Evolutionary conservation across 2,113 vertebrate genomes (phyloP).

Genomic region (Pygoscelis adeliae): DNA sequence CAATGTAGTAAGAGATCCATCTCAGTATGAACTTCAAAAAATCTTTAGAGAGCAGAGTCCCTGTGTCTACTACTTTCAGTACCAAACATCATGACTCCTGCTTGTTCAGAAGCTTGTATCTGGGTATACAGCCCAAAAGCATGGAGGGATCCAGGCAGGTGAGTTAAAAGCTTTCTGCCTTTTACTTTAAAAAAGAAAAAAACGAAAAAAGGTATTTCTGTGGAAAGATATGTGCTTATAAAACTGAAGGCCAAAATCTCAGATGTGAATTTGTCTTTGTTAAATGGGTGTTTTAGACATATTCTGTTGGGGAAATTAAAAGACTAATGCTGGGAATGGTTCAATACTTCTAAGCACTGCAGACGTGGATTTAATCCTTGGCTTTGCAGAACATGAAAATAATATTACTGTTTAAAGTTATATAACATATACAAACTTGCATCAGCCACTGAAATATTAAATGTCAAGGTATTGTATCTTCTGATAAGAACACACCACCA

Average conservation of each 20-base stretch:
- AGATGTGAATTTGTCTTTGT: not conserved
- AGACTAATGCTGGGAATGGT: not conserved
- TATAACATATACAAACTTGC: not conserved
- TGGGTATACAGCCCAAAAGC: not conserved
- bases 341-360: not conserved
- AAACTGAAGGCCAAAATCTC: not conserved
- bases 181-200: not conserved
- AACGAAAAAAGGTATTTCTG: not conserved
- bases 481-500: not conserved
- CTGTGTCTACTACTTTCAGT: slow-evolving; percentile 24
- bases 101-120: not conserved
- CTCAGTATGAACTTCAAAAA: slow-evolving; percentile 27
- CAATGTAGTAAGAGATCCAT: not conserved
- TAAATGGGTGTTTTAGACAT: not conserved
- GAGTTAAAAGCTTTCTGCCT: not conserved
- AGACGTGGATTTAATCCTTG: not conserved
- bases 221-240: not conserved
- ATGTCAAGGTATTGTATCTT: not conserved
- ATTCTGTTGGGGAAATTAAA: not conserved
- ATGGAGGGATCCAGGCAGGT: not conserved
- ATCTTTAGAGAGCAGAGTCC: slow-evolving; percentile 30
- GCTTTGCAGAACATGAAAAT: not conserved
- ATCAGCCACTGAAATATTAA: not conserved
- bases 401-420: not conserved
- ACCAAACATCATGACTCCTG: not conserved